Evolutionary conservation across 2,888 invertebrate species (phyloP).

Genomic region (Cotesia congregata): DNA sequence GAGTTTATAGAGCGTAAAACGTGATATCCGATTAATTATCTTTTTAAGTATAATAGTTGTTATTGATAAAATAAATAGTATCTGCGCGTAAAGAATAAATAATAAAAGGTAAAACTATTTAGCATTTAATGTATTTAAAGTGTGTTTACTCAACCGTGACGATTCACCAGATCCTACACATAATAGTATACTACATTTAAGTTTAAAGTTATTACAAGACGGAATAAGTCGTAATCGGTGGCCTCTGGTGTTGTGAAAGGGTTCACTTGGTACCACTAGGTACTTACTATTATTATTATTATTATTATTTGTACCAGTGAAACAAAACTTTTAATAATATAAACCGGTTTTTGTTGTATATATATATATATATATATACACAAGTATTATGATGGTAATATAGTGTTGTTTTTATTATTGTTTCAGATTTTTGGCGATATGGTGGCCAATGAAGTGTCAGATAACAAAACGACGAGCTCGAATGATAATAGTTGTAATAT

Average conservation of each 20-base stretch:
- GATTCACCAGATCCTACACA: not conserved
- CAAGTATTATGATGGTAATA: no score
- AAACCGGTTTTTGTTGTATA: constrained; percentile 17
- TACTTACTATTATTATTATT: not conserved
- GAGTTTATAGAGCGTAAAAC: not conserved
- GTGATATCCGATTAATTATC: not conserved
- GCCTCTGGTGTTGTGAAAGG: constrained; percentile 51
- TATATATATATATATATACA: no score
- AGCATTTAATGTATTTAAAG: not conserved
- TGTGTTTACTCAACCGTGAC: constrained; percentile 3
- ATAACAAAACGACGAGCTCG: constrained; percentile 91
- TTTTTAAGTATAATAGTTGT: not conserved
- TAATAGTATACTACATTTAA: not conserved
- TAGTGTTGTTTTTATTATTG: constrained; percentile 54
- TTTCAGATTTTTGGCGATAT: constrained; percentile 94
- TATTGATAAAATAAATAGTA: not conserved
- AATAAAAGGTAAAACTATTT: not conserved
- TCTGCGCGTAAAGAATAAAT: not conserved
- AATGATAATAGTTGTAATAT: constrained; percentile 89
- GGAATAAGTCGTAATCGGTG: constrained; percentile 28
- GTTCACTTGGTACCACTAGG: constrained; percentile 29
- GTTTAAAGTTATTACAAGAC: not conserved
- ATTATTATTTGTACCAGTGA: no score
- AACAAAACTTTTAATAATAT: not conserved
- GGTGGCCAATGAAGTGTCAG: constrained; percentile 93